Percentiles rank a stretch among this genome's conserved stretches.
These are phyloP conservation scores for Acrossocheilus wenchowensis DNA, from an alignment of 2,797 vertebrate genomes.

Conservation along the genomic window DNA sequence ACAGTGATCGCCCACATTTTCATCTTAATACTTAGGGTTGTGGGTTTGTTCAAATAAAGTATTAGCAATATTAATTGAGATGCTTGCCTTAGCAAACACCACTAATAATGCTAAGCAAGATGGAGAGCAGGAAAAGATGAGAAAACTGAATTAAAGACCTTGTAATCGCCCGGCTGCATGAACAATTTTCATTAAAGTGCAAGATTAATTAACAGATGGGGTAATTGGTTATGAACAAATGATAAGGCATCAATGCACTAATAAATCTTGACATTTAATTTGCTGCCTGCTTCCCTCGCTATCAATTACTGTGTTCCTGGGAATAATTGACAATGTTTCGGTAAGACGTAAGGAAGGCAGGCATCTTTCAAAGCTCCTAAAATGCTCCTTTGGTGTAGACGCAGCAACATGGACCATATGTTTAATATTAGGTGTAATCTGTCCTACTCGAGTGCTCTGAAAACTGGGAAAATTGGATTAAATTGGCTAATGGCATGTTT, in stretches of 20 bases:
- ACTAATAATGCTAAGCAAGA: neutral
- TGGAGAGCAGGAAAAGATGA: conserved; percentile 14
- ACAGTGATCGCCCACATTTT: neutral
- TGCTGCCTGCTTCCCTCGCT: conserved; percentile 79
- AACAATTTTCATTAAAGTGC: conserved; percentile 71
- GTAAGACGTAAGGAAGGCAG: conserved; percentile 64
- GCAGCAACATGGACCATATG: conserved; percentile 80
- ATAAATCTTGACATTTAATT: conserved; percentile 86
- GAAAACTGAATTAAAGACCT: conserved; percentile 50
- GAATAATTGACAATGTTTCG: conserved; percentile 76
- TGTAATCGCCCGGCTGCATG: conserved; percentile 46
- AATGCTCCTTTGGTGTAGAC: conserved; percentile 70
- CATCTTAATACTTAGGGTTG: neutral
- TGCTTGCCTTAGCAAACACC: neutral
- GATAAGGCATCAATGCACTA: conserved; percentile 83
- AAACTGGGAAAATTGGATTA: conserved; percentile 85
- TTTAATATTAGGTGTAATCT: conserved; percentile 87
- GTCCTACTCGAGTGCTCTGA: conserved; percentile 82
- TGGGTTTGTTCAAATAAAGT: neutral
- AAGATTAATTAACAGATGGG: conserved; percentile 84
- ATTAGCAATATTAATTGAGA: neutral
- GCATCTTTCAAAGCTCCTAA: conserved; percentile 73
- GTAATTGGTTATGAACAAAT: conserved; percentile 83
- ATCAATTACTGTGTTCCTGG: conserved; percentile 78
- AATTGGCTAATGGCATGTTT: conserved; percentile 88